Evolutionary conservation across 1,140 invertebrate genomes (phyloP).

Genomic region (Calephelis nemesis): DNA sequence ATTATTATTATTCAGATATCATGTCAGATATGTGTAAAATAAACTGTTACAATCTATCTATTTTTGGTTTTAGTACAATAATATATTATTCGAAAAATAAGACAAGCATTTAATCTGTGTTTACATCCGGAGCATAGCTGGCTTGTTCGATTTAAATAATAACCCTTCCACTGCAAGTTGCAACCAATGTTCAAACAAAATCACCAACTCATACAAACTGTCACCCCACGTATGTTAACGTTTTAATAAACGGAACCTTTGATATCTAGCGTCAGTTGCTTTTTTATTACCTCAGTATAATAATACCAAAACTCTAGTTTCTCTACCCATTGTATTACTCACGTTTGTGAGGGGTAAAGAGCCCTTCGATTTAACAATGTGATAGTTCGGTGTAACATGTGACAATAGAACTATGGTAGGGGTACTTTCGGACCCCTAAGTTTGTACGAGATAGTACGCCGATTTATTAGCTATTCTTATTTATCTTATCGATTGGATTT

Average conservation of each 20-base stretch:
- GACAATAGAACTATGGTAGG: conserved; percentile 11
- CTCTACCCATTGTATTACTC: conserved; percentile 10
- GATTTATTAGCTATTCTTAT: conserved; percentile 16
- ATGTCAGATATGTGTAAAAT: no score
- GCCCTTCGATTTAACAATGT: conserved; percentile 14
- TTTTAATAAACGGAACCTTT: conserved; percentile 8
- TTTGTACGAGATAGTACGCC: conserved; percentile 9
- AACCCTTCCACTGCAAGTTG: neutral
- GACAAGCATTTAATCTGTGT: no score
- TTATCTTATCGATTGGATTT: conserved; percentile 14
- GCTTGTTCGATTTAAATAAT: no score
- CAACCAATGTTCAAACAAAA: neutral
- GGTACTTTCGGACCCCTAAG: conserved; percentile 1
- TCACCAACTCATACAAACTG: conserved; percentile 10
- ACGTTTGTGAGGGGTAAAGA: conserved; percentile 15
- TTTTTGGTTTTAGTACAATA: no score
- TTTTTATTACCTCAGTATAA: conserved; percentile 10
- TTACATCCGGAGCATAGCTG: no score
- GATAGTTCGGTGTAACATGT: conserved; percentile 14
- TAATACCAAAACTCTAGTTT: conserved; percentile 14
- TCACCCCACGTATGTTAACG: conserved; percentile 4
- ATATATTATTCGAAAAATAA: no score
- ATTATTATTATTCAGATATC: no score
- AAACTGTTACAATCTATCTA: no score
- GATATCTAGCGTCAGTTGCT: conserved; percentile 13